Conservation (phyloP, 2,797 vertebrate genomes). For the Potorous gilbertii region DNA sequence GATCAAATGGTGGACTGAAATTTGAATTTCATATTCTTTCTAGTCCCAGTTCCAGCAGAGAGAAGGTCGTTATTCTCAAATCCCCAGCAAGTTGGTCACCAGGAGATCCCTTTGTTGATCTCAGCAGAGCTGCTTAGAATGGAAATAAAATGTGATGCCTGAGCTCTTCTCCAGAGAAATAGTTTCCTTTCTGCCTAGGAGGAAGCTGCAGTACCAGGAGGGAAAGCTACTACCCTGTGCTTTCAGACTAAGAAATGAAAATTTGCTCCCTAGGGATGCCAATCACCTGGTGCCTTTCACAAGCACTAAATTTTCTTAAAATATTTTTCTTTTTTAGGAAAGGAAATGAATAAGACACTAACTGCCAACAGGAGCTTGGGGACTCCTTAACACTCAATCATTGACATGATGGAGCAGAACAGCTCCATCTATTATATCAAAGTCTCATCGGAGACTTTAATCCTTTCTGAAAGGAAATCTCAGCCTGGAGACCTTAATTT, state of each 20-base stretch:
- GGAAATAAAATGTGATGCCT: neutral
- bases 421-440: constrained; percentile 68
- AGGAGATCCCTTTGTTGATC: neutral
- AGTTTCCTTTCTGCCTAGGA: constrained; percentile 18
- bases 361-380: constrained; percentile 55
- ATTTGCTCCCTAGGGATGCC: neutral
- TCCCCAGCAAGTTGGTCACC: constrained; percentile 7
- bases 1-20: constrained; percentile 44
- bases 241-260: constrained; percentile 46
- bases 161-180: constrained; percentile 19
- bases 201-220: constrained; percentile 28
- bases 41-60: constrained; percentile 30
- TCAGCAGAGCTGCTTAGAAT: constrained; percentile 24
- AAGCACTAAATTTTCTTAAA: constrained; percentile 56
- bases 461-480: constrained; percentile 70
- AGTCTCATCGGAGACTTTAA: constrained; percentile 72
- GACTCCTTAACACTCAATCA: constrained; percentile 61
- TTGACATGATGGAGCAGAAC: constrained; percentile 57
- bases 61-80: constrained; percentile 7
- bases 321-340: constrained; percentile 66
- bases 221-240: neutral
- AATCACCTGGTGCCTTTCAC: constrained; percentile 25
- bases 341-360: constrained; percentile 62
- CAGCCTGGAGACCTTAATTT: constrained; percentile 73
- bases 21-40: constrained; percentile 9